A percentile compares a stretch with the other conserved stretches of the same genome.
Conservation (phyloP, 2,113 vertebrate genomes). For the Saguinus imperator region DNA sequence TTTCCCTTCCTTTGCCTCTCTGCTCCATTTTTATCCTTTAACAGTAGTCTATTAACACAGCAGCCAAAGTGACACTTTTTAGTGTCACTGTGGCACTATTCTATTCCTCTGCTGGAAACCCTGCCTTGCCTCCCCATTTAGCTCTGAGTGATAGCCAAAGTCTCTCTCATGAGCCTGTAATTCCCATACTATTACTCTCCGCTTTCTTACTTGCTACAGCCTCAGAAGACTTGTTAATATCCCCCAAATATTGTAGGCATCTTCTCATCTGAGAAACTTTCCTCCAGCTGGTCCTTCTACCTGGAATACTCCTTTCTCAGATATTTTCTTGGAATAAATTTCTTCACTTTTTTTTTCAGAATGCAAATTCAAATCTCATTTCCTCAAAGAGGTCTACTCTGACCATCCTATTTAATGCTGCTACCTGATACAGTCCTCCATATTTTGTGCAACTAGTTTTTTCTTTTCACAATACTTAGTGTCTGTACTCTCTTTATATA, state of each 20-base stretch:
- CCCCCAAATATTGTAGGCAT: neutral
- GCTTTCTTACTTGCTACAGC: neutral
- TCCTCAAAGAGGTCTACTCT: neutral
- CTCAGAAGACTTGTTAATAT: neutral
- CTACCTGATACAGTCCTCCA: neutral
- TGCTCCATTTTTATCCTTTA: neutral
- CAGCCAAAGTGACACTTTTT: neutral
- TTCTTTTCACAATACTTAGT: neutral
- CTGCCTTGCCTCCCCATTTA: neutral
- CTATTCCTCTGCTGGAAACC: neutral
- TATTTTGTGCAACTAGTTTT: neutral
- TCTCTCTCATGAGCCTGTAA: neutral
- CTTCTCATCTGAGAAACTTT: neutral
- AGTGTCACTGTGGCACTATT: neutral
- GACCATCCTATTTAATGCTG: neutral
- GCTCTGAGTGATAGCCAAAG: neutral
- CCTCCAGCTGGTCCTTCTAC: neutral
- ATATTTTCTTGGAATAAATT: neutral
- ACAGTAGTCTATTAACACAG: neutral
- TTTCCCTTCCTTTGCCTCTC: neutral
- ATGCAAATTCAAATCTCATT: neutral
- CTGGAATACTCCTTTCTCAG: neutral
- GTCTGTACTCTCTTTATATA: neutral
- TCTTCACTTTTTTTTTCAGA: slow-evolving; percentile 2
- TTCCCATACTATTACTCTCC: neutral